Evolutionary conservation across 2,113 vertebrate genomes (phyloP).

Genomic region (Larimichthys polyactis): DNA sequence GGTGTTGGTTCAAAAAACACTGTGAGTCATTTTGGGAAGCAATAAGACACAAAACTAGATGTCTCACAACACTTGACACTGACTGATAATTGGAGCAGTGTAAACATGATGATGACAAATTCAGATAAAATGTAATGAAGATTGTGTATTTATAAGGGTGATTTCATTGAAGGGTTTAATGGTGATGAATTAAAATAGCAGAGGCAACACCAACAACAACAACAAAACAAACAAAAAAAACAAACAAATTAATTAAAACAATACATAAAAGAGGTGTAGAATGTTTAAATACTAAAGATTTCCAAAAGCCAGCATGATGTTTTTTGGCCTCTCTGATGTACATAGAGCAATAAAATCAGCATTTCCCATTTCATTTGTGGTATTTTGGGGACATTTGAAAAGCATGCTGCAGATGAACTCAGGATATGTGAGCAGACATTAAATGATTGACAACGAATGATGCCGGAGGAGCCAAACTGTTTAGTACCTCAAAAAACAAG

Average conservation of each 20-base stretch:
- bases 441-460: slow-evolving; percentile 55
- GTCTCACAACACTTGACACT: background rate
- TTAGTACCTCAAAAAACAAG: slow-evolving; percentile 44
- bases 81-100: background rate
- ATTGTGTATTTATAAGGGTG: background rate
- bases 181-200: too few species aligned
- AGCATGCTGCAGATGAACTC: slow-evolving; percentile 43
- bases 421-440: slow-evolving; percentile 42
- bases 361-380: slow-evolving; percentile 53
- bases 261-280: background rate
- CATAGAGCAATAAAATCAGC: slow-evolving; percentile 44
- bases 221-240: background rate
- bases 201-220: background rate
- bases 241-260: background rate
- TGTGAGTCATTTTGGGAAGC: background rate
- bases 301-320: background rate
- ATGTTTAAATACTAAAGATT: background rate
- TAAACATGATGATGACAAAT: background rate
- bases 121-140: background rate
- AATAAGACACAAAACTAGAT: background rate
- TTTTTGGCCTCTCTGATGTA: slow-evolving; percentile 22
- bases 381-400: slow-evolving; percentile 58
- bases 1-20: background rate
- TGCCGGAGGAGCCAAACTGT: slow-evolving; percentile 46
- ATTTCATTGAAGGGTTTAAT: background rate